phyloP scores from a whole-genome alignment of 2,797 vertebrate species.

The Trichosurus vulpecula region DNA sequence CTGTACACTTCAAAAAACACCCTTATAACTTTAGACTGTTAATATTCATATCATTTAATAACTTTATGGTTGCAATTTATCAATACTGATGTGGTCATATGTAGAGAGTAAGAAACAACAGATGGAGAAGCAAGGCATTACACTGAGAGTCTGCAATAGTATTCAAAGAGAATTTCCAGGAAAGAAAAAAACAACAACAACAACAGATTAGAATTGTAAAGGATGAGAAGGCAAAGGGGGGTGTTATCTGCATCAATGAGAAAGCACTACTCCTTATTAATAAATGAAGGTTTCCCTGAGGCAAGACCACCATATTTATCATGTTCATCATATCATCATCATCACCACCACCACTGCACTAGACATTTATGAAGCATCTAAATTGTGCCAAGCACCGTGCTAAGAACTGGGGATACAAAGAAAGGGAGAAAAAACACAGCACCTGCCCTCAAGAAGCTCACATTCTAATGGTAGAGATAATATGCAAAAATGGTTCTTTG shows the following conservation, averaged over 20 bases:
- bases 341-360: background rate
- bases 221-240: background rate
- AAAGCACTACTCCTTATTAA: background rate
- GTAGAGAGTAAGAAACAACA: background rate
- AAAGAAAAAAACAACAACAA: background rate
- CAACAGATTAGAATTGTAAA: background rate
- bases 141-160: background rate
- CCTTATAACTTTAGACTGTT: background rate
- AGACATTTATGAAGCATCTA: background rate
- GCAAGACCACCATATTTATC: background rate
- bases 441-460: background rate
- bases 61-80: background rate
- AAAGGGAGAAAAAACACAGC: background rate
- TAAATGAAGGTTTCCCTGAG: background rate
- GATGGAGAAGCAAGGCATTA: background rate
- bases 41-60: background rate
- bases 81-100: background rate
- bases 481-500: background rate
- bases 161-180: background rate
- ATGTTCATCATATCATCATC: background rate
- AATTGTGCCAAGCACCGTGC: background rate
- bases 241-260: background rate
- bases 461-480: background rate
- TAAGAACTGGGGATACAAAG: background rate
- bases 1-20: background rate